Percentiles rank a stretch among this genome's conserved stretches.
Evolutionary conservation across 2,888 invertebrate genomes (phyloP).

Genomic region (Plusia festucae): DNA sequence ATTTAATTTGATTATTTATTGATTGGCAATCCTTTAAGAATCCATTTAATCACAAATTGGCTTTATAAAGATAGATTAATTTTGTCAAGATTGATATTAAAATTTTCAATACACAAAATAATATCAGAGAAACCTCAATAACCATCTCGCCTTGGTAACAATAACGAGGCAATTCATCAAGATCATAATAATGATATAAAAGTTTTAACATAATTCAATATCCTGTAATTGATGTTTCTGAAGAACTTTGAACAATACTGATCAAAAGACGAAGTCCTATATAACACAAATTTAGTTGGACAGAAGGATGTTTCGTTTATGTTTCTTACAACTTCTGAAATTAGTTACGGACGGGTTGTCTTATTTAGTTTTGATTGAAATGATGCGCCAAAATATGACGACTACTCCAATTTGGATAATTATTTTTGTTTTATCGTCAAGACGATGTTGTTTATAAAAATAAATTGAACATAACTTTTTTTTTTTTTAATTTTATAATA

Average conservation of each 20-base stretch:
- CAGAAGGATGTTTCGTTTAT: constrained; percentile 27
- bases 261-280: constrained; percentile 42
- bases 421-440: no score
- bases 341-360: constrained; percentile 1
- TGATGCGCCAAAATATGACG: no score
- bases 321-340: background rate
- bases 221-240: constrained; percentile 50
- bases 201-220: constrained; percentile 53
- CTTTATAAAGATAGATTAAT: background rate
- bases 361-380: background rate
- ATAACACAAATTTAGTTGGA: constrained; percentile 33
- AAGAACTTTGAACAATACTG: constrained; percentile 47
- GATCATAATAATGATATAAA: constrained; percentile 47
- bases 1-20: background rate
- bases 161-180: constrained; percentile 47
- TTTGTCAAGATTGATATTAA: constrained; percentile 1
- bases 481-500: no score
- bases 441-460: no score
- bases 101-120: constrained; percentile 11
- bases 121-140: constrained; percentile 28
- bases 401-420: no score
- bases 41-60: constrained; percentile 1
- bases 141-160: constrained; percentile 27
- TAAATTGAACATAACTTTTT: no score
- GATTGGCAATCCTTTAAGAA: background rate